Conservation (phyloP, 1,140 invertebrate species). For the Tenebrio molitor region DNA sequence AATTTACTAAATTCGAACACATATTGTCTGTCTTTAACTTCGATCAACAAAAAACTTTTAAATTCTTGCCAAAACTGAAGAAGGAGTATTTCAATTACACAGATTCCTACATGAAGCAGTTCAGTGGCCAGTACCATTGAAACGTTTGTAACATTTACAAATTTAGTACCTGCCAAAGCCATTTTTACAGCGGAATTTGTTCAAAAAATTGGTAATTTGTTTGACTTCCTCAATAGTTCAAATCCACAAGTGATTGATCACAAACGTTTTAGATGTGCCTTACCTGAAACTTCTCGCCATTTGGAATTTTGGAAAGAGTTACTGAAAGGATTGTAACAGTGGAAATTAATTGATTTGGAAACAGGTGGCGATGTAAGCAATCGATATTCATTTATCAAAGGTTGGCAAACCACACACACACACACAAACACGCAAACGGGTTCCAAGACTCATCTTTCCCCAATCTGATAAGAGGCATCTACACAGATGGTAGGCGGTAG, state of each 20-base stretch:
- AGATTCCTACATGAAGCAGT: background rate
- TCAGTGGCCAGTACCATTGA: too few relatives aligned
- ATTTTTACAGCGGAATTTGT: too few relatives aligned
- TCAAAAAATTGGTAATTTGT: too few relatives aligned
- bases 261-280: background rate
- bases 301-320: background rate
- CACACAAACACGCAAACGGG: too few relatives aligned
- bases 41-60: too few relatives aligned
- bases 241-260: background rate
- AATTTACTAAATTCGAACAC: too few relatives aligned
- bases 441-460: too few relatives aligned
- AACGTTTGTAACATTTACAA: too few relatives aligned
- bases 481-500: too few relatives aligned
- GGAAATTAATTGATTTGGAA: too few relatives aligned
- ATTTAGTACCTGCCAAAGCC: too few relatives aligned
- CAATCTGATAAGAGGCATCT: too few relatives aligned
- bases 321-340: background rate
- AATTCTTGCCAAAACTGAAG: background rate
- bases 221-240: background rate
- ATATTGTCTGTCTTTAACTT: background rate
- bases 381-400: background rate
- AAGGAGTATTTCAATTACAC: background rate
- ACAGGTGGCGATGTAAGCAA: background rate
- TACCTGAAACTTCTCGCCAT: background rate
- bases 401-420: background rate